These are phyloP conservation scores for Monarcha castaneiventris DNA, from an alignment of 2,113 vertebrate species.

Conservation along the genomic window DNA sequence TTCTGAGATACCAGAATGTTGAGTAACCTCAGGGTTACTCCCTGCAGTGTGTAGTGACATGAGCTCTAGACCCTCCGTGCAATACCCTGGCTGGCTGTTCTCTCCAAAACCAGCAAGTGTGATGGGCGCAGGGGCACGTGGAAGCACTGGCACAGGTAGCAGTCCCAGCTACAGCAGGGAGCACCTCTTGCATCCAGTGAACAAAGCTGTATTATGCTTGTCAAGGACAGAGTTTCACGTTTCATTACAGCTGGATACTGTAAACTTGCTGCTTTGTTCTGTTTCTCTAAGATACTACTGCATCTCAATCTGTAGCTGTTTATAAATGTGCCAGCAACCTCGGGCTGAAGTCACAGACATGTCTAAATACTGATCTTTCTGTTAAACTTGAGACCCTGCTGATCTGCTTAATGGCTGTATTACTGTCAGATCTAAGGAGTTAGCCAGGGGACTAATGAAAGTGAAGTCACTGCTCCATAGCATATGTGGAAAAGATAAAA, in stretches of 20 bases:
- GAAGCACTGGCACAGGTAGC: not conserved
- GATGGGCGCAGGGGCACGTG: rapidly evolving
- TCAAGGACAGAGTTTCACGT: not conserved
- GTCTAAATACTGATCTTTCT: not conserved
- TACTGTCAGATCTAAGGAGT: not conserved
- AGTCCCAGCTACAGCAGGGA: not conserved
- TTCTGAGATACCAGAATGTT: not conserved
- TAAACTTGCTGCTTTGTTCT: not conserved
- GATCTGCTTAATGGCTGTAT: not conserved
- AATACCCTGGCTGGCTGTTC: not conserved
- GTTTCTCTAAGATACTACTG: not conserved
- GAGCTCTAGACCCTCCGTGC: not conserved
- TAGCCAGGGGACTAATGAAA: not conserved
- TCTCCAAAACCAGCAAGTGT: not conserved
- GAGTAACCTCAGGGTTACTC: not conserved
- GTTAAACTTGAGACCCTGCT: not conserved
- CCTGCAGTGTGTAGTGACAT: rapidly evolving
- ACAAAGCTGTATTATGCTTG: not conserved
- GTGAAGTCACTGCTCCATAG: not conserved
- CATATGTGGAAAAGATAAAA: not conserved
- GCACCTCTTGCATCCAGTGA: not conserved
- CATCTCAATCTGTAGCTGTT: not conserved
- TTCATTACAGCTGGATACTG: not conserved
- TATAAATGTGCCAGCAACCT: not conserved
- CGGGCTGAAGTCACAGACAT: not conserved